A percentile compares a stretch with the other conserved stretches of the same genome.
phyloP scores from a whole-genome alignment of 2,888 invertebrate species.

The Drosophila formosana region DNA sequence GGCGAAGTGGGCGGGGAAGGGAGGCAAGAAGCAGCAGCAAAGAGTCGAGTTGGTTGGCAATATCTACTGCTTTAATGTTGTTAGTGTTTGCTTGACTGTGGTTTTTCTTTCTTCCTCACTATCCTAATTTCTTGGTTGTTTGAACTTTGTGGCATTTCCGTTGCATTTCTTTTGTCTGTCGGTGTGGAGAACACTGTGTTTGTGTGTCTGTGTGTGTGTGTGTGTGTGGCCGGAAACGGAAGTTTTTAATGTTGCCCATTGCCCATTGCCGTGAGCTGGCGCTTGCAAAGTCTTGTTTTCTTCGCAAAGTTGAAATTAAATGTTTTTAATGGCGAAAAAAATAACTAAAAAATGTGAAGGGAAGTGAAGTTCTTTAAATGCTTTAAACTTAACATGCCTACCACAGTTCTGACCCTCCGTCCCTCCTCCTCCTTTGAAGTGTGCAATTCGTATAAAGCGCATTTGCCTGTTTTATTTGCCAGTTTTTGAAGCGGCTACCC shows the following conservation, averaged over 20 bases:
- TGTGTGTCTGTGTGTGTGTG: slow-evolving; percentile 25
- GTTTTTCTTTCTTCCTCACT: slow-evolving; percentile 51
- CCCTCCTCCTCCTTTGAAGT: background rate
- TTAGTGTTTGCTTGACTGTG: slow-evolving; percentile 70
- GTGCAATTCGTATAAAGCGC: slow-evolving; percentile 56
- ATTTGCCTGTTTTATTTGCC: slow-evolving; percentile 61
- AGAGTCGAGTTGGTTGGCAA: slow-evolving; percentile 8
- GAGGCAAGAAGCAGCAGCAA: background rate
- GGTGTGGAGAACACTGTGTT: slow-evolving; percentile 6
- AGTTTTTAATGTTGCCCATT: slow-evolving; percentile 78
- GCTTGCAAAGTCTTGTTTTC: slow-evolving; percentile 52
- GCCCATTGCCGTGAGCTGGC: slow-evolving; percentile 54
- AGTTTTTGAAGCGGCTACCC: slow-evolving; percentile 60
- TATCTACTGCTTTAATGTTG: slow-evolving; percentile 61
- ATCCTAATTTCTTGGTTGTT: slow-evolving; percentile 55
- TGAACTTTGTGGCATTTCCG: slow-evolving; percentile 80
- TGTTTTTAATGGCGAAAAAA: slow-evolving; percentile 51
- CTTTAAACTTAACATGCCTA: slow-evolving; percentile 40
- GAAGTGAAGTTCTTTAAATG: slow-evolving; percentile 43
- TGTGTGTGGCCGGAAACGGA: slow-evolving; percentile 69
- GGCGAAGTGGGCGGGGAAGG: slow-evolving; percentile 1
- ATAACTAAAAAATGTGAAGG: background rate
- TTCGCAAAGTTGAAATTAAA: slow-evolving; percentile 59
- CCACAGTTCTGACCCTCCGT: background rate
- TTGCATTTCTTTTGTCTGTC: slow-evolving; percentile 69